Evolutionary conservation across 2,113 vertebrate genomes (phyloP), one percentile per base, ranked within the genome.

Genomic region (Ursus arctos): DNA sequence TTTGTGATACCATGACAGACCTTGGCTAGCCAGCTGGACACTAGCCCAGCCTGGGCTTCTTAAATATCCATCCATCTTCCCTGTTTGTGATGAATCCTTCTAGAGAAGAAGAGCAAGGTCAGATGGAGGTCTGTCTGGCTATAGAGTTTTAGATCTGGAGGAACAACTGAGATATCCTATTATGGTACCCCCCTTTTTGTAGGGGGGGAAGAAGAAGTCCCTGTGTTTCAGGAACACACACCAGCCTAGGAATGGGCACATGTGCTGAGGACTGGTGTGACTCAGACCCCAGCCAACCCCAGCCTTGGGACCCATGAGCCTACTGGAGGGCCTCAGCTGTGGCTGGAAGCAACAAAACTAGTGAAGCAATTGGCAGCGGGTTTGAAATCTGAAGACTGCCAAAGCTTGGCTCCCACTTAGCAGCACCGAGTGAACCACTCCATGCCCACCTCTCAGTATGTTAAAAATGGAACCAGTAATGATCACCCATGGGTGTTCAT

Each of bases 391-490:
- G 65, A 47, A 40, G 28, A 15, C 4, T 0, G 15, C n/a, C 33
- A 40, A 69, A n/a, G 33, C 40, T 24, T 8, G 43, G 31, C 47
- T 71, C 18, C 15, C n/a, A 9, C 28, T 12, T 31, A 33, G 15
- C 0, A 1, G 43, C 2, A 1, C 33, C 1, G 10, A 63, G 12
- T n/a, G 82, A 43, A n/a, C 31, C 59, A 0, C 14, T n/a, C 13
- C 71, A 61, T 10, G 16, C 11, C 77, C 71, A 61, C 71, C 40
- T 59, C 88, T 89, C 72, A 1, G 55, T 18, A 6, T 28, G 76
- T 55, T 91, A 59, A 86, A 94, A 89, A 67, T 15, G 74, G 88
- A 80, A 55, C 53, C 79, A 53, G 79, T 33, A 65, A 82, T 86
- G 74, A 47, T 1, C 19, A 63, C 57, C 59, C 65, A 15, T 21